Conservation (phyloP, 2,888 invertebrate species). For the Rhabditophanes sp. region DNA sequence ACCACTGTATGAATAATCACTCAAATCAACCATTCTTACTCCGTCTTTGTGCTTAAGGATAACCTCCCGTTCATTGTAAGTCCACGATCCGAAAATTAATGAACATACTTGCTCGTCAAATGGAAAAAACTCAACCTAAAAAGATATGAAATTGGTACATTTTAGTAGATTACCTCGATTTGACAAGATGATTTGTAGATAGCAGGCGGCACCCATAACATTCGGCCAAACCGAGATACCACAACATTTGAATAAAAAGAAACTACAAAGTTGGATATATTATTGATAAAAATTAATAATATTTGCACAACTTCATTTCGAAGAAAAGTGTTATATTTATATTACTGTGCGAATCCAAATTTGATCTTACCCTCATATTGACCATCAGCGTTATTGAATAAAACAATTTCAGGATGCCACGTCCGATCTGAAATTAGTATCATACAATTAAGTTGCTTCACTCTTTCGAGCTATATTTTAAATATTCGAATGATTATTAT, state of each 20-base stretch:
- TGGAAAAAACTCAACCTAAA: slow-evolving; percentile 85
- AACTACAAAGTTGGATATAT: too few relatives aligned
- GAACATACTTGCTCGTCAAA: slow-evolving; percentile 70
- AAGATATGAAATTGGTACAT: slow-evolving; percentile 2
- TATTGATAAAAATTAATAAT: too few relatives aligned
- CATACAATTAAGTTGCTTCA: too few relatives aligned
- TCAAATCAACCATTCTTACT: slow-evolving; percentile 70
- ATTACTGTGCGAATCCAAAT: too few relatives aligned
- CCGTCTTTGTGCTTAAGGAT: slow-evolving; percentile 64
- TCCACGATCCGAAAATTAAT: slow-evolving; percentile 99
- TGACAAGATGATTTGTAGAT: slow-evolving; percentile 98
- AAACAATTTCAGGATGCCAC: slow-evolving; percentile 50
- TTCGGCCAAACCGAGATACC: slow-evolving; percentile 73
- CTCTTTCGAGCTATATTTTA: too few relatives aligned
- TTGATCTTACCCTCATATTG: slow-evolving; percentile 99
- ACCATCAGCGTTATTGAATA: slow-evolving; percentile 47
- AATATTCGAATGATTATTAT: too few relatives aligned
- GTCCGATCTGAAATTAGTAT: slow-evolving; percentile 47
- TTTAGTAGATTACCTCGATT: slow-evolving; percentile 60
- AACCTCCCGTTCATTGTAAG: slow-evolving; percentile 89
- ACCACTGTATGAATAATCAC: slow-evolving; percentile 92
- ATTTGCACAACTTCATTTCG: too few relatives aligned
- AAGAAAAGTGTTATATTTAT: too few relatives aligned
- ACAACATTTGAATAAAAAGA: slow-evolving; percentile 96
- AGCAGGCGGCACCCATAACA: slow-evolving; percentile 91